These are phyloP conservation scores for Cathartes aura DNA, from an alignment of 2,113 vertebrate species.

Conservation along the genomic window DNA sequence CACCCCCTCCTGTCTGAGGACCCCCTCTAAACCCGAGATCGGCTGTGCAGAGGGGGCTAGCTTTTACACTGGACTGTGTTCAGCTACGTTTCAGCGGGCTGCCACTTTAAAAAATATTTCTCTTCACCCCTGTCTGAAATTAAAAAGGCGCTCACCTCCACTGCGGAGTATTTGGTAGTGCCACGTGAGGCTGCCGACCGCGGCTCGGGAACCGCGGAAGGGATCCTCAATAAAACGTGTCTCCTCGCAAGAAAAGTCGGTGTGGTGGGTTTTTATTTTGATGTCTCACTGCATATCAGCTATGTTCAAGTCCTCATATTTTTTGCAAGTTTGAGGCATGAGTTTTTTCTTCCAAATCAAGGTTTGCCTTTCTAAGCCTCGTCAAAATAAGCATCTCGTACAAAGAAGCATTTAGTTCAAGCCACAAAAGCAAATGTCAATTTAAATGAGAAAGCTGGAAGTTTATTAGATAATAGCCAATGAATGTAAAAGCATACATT, in stretches of 20 bases:
- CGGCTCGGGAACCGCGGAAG: neutral
- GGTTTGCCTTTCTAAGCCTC: neutral
- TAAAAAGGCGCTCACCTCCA: neutral
- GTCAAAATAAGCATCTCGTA: neutral
- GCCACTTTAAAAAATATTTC: no score
- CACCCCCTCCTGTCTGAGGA: neutral
- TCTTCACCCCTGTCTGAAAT: neutral
- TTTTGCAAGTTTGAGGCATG: neutral
- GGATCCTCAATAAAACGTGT: fast-evolving
- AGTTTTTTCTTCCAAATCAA: neutral
- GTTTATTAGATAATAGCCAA: neutral
- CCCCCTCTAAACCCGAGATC: neutral
- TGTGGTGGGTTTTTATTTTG: fast-evolving
- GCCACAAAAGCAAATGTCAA: neutral
- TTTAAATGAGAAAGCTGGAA: neutral
- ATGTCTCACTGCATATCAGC: fast-evolving
- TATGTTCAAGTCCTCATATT: fast-evolving
- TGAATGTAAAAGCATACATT: neutral
- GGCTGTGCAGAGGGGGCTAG: neutral
- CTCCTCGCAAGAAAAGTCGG: fast-evolving
- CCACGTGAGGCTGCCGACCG: neutral
- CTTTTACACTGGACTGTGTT: fast-evolving
- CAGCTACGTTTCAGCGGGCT: neutral
- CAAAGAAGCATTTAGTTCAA: fast-evolving
- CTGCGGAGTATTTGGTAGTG: neutral